These are phyloP conservation scores for Strix aluco DNA, from an alignment of 2,113 vertebrate genomes.

Conservation along the genomic window DNA sequence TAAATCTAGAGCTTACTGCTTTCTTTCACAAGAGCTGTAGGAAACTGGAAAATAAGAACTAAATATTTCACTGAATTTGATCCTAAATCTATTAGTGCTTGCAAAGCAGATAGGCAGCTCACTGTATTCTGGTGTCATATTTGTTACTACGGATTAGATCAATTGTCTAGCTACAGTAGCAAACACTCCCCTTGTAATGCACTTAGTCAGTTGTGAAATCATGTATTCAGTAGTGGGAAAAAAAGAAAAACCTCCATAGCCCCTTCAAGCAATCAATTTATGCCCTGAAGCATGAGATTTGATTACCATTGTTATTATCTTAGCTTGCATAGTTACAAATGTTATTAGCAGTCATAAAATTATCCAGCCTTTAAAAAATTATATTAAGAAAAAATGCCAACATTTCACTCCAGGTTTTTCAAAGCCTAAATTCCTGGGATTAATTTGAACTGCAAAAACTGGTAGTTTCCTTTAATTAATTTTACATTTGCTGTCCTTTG, in stretches of 20 bases:
- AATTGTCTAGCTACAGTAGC: background rate
- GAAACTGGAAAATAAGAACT: background rate
- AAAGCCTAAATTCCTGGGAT: background rate
- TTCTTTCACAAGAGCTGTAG: background rate
- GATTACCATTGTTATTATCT: slow-evolving; percentile 53
- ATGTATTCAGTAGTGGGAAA: slow-evolving; percentile 9
- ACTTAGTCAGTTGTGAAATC: slow-evolving; percentile 45
- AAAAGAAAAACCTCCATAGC: slow-evolving; percentile 23
- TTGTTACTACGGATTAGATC: slow-evolving; percentile 22
- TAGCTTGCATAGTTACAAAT: slow-evolving; percentile 47
- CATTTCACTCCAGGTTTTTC: background rate
- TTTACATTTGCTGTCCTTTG: slow-evolving; percentile 23
- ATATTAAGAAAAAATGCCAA: background rate
- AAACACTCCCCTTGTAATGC: background rate
- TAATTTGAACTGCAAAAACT: background rate
- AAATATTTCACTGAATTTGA: background rate
- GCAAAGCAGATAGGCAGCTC: background rate
- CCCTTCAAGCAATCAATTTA: slow-evolving; percentile 58
- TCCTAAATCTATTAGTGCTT: background rate
- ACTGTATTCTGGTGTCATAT: background rate
- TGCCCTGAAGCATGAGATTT: slow-evolving; percentile 60
- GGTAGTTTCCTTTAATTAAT: background rate
- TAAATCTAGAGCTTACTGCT: background rate
- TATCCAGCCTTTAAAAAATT: slow-evolving; percentile 33
- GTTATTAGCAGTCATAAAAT: slow-evolving; percentile 51